Evolutionary conservation across 2,113 vertebrate genomes (phyloP).

Genomic region (Alligator mississippiensis): DNA sequence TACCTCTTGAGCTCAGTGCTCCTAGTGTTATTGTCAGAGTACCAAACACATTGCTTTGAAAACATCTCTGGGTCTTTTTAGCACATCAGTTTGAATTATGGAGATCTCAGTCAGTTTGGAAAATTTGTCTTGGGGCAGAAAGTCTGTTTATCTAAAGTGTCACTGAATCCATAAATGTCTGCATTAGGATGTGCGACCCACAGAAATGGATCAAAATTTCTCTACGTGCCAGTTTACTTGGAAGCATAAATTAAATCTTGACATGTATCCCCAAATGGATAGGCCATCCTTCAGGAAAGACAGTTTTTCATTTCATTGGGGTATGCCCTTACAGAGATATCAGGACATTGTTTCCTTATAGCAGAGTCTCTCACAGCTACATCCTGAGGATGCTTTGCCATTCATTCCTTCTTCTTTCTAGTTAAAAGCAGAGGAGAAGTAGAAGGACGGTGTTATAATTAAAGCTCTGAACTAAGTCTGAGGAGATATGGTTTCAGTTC

Average conservation of each 20-base stretch:
- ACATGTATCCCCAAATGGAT: not conserved
- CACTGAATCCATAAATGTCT: not conserved
- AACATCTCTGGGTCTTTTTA: not conserved
- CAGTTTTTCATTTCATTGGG: not conserved
- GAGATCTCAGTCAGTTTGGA: not conserved
- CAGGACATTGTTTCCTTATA: not conserved
- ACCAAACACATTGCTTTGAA: not conserved
- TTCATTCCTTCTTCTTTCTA: not conserved
- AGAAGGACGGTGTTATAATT: not conserved
- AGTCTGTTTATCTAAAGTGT: conserved; percentile 1
- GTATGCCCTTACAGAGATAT: not conserved
- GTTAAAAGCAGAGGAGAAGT: not conserved
- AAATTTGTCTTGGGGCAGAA: not conserved
- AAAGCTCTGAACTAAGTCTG: not conserved
- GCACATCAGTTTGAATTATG: conserved; percentile 2
- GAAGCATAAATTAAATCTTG: conserved; percentile 7
- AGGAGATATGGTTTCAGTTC: not conserved
- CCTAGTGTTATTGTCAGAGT: not conserved
- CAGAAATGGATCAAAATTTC: not conserved
- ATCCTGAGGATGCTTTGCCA: not conserved
- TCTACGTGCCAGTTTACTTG: conserved; percentile 11
- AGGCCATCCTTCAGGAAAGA: not conserved
- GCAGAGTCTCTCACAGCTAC: not conserved
- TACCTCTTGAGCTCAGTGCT: not conserved
- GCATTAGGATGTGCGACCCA: not conserved